Percentiles rank a stretch among this genome's conserved stretches.
These are phyloP conservation scores for Lasioglossum malachurum DNA, from an alignment of 2,888 invertebrate species.

Conservation along the genomic window DNA sequence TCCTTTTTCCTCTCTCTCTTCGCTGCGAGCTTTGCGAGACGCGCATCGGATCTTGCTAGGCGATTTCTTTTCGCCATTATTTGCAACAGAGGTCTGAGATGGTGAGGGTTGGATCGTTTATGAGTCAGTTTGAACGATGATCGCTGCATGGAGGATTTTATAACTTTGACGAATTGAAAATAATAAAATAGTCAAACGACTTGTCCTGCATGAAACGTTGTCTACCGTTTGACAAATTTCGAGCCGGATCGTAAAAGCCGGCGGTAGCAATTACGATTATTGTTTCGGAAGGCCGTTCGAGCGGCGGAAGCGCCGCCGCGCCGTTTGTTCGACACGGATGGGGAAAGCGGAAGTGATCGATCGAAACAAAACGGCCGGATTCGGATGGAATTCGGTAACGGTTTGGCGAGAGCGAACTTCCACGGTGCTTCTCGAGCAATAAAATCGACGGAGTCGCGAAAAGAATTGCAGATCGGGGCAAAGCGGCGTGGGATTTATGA, in stretches of 20 bases:
- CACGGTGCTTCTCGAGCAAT: background rate
- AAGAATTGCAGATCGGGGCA: constrained; percentile 10
- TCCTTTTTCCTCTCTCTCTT: background rate
- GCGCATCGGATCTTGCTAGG: background rate
- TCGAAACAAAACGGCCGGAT: background rate
- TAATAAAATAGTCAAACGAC: background rate
- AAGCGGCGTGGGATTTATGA: constrained; percentile 23
- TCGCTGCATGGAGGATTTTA: too few species aligned
- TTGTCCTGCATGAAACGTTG: background rate
- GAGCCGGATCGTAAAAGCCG: background rate
- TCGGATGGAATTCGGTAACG: background rate
- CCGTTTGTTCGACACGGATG: background rate
- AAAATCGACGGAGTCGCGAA: constrained; percentile 4
- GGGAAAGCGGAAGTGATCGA: background rate
- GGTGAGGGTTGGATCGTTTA: background rate
- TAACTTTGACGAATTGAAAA: background rate
- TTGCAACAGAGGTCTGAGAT: background rate
- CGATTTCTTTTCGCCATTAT: background rate
- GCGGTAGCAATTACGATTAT: background rate
- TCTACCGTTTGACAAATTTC: background rate
- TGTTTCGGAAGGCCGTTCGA: background rate
- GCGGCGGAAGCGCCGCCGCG: background rate
- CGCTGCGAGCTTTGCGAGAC: background rate
- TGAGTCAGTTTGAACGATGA: background rate
- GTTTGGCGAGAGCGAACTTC: background rate